Evolutionary conservation across 2,888 invertebrate species (phyloP), one percentile per base, ranked within the genome.

Genomic region (Gandaritis pyraliata): DNA sequence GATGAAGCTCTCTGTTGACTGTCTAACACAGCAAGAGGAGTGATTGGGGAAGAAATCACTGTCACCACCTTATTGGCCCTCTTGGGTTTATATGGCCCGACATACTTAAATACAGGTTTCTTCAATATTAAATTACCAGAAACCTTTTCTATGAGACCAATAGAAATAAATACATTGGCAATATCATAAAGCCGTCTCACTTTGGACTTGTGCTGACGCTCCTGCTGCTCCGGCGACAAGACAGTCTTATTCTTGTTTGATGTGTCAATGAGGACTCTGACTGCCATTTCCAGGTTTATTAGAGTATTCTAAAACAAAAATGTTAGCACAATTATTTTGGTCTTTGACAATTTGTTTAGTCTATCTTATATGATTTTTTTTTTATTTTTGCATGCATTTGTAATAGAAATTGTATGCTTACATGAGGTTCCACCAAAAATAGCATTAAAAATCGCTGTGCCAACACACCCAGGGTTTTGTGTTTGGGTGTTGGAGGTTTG

Each of bases 151-250:
- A 96, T 95, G 70, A 96, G 93, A 72, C 94, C 94, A 80, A 96
- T 94, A 64, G 95, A 95, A 69, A 95, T 94, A 73, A 96, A 93
- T 69, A 96, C 95, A 85, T 96, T 96, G 62, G 96, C 96, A 73
- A 96, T 96, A 82, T 96, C 96, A 84, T 96, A 96, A 33, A 96
- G 90, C 69, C 96, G 92, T 64, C 96, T 93, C 65, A 95, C 94
- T 90, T 95, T 95, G 33, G 95, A 95, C 88, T 94, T 92, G 83
- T 93, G 93, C 72, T 93, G 93, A 18, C 93, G 91, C 68, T 92
- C 93, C 66, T 85, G 83, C 72, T 91, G 91, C 71, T 93, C 90
- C 0, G 90, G 91, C 18, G 93, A 93, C 39, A 93, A 82, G 59
- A 87, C 84, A 18, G 88, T 83, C 76, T 93, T 93, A 64, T 92